Evolutionary conservation across 2,113 vertebrate species (phyloP), one percentile per base, ranked within the genome.

Genomic region (Eulacestoma nigropectus): DNA sequence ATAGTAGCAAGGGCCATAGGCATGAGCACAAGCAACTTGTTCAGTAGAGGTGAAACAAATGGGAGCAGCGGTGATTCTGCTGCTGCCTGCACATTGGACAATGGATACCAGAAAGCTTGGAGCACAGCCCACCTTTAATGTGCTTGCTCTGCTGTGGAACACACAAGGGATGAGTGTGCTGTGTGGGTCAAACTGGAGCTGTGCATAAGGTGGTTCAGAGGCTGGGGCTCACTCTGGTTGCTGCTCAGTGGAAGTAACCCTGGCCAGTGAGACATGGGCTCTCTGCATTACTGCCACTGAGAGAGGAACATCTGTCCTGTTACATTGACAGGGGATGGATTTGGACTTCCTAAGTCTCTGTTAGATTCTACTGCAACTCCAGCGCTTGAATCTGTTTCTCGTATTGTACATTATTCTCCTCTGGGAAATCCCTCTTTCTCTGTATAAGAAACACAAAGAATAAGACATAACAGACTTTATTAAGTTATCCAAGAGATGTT

Each of bases 401-500:
- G 27, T 72, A 74, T 77, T 87, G 83, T 64, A 76, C 42, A 37
- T 83, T 90, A 77, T 33, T 78, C 69, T 93, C 23, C 72, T 94
- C 89, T 92, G 82, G 79, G 94, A 73, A 95, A 63, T 90, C 47
- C 30, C 57, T 89, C 64, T 67, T 82, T 90, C 32, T 87, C 80
- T 57, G 44, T 67, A 25, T 63, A 63, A 74, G 68, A 78, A 85
- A 77, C 59, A 89, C 1, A 13, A 88, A 90, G 39, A 44, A 81
- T 77, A 82, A 84, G 23, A 50, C 84, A 23, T 69, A 88, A 85
- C 72, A 87, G 42, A 50, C 64, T 63, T 76, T 84, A 47, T 93
- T 97, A 92, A 92, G 73, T 87, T 89, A 95, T 89, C 64, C 64
- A 90, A 72, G 84, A 90, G 87, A 84, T 37, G 30, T 44, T 81